Percentiles rank a stretch among this genome's conserved stretches.
phyloP scores from a whole-genome alignment of 2,797 vertebrate species.

The Leptatherina wallacei region DNA sequence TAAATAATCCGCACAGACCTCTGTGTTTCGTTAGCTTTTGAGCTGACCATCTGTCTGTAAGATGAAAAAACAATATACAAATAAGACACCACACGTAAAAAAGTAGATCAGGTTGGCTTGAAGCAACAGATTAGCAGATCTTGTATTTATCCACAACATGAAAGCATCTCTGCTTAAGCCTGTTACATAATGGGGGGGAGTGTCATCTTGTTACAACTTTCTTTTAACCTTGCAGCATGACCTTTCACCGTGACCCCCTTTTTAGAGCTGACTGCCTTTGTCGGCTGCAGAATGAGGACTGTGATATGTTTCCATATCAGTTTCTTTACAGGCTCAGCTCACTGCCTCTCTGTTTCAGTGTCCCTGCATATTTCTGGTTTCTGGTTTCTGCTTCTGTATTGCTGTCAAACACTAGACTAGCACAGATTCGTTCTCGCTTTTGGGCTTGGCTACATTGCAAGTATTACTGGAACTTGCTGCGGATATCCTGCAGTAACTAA shows the following conservation, averaged over 20 bases:
- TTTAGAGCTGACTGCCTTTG: constrained; percentile 51
- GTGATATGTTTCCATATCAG: constrained; percentile 57
- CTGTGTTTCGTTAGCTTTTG: not conserved
- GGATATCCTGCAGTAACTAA: constrained; percentile 9
- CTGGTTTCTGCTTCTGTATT: constrained; percentile 58
- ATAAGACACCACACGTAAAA: not conserved
- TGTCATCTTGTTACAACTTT: constrained; percentile 32
- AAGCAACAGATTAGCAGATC: constrained; percentile 18
- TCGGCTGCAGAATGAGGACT: constrained; percentile 28
- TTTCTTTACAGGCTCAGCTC: constrained; percentile 38
- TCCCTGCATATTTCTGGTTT: constrained; percentile 51
- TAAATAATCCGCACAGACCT: not conserved
- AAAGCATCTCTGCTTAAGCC: constrained; percentile 14
- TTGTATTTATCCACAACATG: constrained; percentile 20
- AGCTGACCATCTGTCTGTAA: not conserved
- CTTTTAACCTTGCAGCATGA: constrained; percentile 41
- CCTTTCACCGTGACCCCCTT: constrained; percentile 59
- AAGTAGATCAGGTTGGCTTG: not conserved
- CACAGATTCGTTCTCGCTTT: constrained; percentile 55
- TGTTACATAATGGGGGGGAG: constrained; percentile 43
- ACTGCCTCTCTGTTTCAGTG: constrained; percentile 53
- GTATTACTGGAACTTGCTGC: constrained; percentile 22
- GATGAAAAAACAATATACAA: not conserved
- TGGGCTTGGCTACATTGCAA: not conserved
- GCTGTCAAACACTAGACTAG: constrained; percentile 41